Base-by-base conservation (phyloP, 2,888 invertebrate genomes). In the Drosophila kokeensis region DNA sequence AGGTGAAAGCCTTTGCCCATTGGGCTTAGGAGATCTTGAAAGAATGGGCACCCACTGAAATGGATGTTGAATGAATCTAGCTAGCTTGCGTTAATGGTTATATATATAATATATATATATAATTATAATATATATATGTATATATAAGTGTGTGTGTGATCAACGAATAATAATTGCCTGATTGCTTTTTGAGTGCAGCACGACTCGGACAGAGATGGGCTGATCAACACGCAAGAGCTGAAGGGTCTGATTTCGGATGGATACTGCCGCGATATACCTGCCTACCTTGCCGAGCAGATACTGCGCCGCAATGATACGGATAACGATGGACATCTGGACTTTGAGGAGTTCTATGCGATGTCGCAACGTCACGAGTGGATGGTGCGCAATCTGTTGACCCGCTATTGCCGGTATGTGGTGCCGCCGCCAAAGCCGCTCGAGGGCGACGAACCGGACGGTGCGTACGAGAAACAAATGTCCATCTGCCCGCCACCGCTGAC, bases 401-500 rank as follows among this genome's bases (percentile, higher is more conserved):
- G 89, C 32, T 93, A 93, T 71, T 93, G 93, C 49, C 91, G 90
- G 4, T 75, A 80, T 67, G 69, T 93, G 34, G 90, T 93, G 29
- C 93, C 93, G 10, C 90, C 92, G 29, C 93, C 93, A 7, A 91
- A 91, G 63, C 91, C 91, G 4, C 73, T 88, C 15, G 92, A 90
- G 59, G 92, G 92, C 2, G 93, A 93, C 82, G 91, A 93, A 79
- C 90, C 91, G 30, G 96, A 96, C 94, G 96, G 96, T 4, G 95
- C 96, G 8, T 98, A 98, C 93, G 96, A 98, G 90, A 96, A 97
- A 86, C 96, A 98, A 92, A 99, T 99, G 94, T 96, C 95, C 73
- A 98, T 99, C 91, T 96, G 96, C 92, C 99, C 99, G 18, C 99
- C 99, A 0, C 96, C 97, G 0, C 91, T 99, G 62, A 97, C 98